Percentiles rank a stretch among this genome's conserved stretches.
Evolutionary conservation across 2,888 invertebrate species (phyloP).

Genomic region (Panopea generosa): DNA sequence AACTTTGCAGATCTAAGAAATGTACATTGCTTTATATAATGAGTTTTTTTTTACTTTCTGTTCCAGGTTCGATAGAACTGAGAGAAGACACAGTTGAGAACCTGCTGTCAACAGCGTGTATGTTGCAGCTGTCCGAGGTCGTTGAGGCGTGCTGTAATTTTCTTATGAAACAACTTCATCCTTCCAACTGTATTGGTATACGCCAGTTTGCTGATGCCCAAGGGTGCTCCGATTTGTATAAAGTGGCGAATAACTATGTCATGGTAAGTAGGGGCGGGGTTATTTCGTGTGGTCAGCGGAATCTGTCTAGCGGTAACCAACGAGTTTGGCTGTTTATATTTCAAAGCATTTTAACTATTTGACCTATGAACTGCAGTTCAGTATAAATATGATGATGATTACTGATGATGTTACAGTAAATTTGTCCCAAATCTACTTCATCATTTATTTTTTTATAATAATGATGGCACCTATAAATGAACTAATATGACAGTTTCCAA

Average conservation of each 20-base stretch:
- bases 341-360: slow-evolving; percentile 2
- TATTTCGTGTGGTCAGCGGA: no score
- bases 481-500: no score
- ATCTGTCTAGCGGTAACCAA: background rate
- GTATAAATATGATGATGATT: no score
- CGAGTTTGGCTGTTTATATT: background rate
- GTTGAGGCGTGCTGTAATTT: slow-evolving; percentile 96
- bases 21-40: no score
- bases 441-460: no score
- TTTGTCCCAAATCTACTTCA: no score
- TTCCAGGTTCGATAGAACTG: slow-evolving; percentile 90
- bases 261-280: slow-evolving; percentile 90
- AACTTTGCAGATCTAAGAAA: no score
- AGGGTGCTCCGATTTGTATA: slow-evolving; percentile 92
- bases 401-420: no score
- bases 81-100: slow-evolving; percentile 96
- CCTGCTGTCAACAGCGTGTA: slow-evolving; percentile 93
- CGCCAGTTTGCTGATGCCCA: slow-evolving; percentile 95
- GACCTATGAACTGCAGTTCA: no score
- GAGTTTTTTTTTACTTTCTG: background rate
- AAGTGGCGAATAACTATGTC: slow-evolving; percentile 93
- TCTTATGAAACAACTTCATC: slow-evolving; percentile 95
- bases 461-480: no score
- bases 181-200: slow-evolving; percentile 97
- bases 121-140: slow-evolving; percentile 93